These are phyloP conservation scores for Polymixis lichenea DNA, from an alignment of 2,888 invertebrate species.

Conservation along the genomic window DNA sequence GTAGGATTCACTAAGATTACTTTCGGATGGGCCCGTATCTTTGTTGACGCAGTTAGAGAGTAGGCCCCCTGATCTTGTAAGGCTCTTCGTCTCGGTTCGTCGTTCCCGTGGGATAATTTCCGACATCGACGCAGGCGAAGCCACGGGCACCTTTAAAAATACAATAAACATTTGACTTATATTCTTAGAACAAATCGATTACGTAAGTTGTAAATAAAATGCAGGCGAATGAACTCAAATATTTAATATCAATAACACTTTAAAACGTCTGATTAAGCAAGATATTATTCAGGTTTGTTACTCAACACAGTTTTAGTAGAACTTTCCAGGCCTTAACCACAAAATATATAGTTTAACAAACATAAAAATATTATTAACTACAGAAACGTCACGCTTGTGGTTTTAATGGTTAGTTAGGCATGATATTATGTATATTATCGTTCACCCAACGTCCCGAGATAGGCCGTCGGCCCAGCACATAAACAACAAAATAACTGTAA, in stretches of 20 bases:
- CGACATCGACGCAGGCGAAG: no score
- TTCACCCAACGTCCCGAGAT: not conserved
- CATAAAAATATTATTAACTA: conserved; percentile 1
- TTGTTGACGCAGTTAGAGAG: no score
- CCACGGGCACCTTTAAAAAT: no score
- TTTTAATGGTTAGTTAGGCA: conserved; percentile 17
- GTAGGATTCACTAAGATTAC: no score
- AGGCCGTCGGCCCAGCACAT: not conserved
- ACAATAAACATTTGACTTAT: no score
- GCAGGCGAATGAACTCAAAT: conserved; percentile 1
- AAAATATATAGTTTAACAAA: not conserved
- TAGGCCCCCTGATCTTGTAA: no score
- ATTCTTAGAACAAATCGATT: not conserved
- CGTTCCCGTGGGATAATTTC: no score
- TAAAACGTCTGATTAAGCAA: not conserved
- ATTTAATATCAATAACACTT: conserved; percentile 15
- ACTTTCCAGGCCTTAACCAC: conserved; percentile 12
- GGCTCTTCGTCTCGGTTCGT: no score
- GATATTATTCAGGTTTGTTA: not conserved
- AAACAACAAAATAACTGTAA: not conserved
- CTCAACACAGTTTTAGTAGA: not conserved
- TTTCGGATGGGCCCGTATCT: no score
- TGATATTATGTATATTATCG: conserved; percentile 24
- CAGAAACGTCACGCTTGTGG: conserved; percentile 18
- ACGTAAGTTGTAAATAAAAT: not conserved